Percentiles rank a stretch among this genome's conserved stretches.
Evolutionary conservation across 2,888 invertebrate genomes (phyloP).

Genomic region (Lithosia quadra): DNA sequence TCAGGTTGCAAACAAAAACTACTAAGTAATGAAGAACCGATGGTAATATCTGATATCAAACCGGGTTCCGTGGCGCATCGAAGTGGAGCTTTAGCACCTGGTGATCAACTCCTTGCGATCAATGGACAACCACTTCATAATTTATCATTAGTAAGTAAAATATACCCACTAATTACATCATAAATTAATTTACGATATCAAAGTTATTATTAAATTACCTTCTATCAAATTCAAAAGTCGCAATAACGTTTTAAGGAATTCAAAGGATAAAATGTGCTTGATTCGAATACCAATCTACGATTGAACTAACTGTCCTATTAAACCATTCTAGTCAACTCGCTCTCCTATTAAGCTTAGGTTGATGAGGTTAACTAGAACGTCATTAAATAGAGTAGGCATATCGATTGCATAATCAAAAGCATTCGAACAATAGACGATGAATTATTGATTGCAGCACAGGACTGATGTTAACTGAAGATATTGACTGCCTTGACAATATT

Average conservation of each 20-base stretch:
- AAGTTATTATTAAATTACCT: no score
- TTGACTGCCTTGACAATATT: not conserved
- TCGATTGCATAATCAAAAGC: conserved; percentile 6
- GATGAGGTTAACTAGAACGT: conserved; percentile 18
- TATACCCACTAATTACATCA: not conserved
- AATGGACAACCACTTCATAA: conserved; percentile 93
- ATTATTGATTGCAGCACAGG: not conserved
- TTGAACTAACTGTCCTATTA: conserved; percentile 18
- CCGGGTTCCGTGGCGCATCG: conserved; percentile 96
- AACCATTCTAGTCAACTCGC: conserved; percentile 16
- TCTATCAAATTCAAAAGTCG: not conserved
- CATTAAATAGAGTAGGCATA: conserved; percentile 9
- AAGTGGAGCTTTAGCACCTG: conserved; percentile 94
- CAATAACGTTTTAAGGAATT: no score
- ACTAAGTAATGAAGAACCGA: conserved; percentile 89
- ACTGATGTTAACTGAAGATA: not conserved
- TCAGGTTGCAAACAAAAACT: conserved; percentile 82
- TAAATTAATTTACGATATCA: no score
- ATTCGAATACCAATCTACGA: conserved; percentile 8
- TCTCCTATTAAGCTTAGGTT: conserved; percentile 13
- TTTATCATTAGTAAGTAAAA: conserved; percentile 86
- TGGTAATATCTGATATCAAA: conserved; percentile 95
- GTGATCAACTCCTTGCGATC: conserved; percentile 95
- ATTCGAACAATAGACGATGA: conserved; percentile 4
- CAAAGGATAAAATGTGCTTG: conserved; percentile 2